Evolutionary conservation across 2,888 invertebrate species (phyloP).

Genomic region (Xestia ashworthii): DNA sequence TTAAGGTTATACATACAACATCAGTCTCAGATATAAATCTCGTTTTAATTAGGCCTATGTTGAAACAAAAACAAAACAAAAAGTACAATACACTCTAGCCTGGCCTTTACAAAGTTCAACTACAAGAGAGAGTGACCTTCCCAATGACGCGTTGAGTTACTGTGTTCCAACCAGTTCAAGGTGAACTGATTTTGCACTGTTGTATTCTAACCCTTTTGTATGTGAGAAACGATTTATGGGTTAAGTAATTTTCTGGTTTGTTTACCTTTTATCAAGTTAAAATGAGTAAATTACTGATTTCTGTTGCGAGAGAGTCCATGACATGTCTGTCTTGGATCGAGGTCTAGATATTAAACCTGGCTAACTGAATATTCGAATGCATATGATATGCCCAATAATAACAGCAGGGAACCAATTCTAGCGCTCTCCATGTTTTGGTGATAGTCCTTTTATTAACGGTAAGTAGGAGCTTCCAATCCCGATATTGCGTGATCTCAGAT

Average conservation of each 20-base stretch:
- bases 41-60: neutral
- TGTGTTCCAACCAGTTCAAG: conserved; percentile 49
- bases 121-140: conserved; percentile 53
- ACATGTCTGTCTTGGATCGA: neutral
- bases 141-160: conserved; percentile 25
- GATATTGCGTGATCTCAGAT: neutral
- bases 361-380: neutral
- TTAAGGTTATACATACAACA: neutral
- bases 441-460: neutral
- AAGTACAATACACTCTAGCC: neutral
- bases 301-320: neutral
- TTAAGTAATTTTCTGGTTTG: neutral
- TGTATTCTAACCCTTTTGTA: conserved; percentile 3
- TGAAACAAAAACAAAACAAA: conserved; percentile 4
- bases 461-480: neutral
- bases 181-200: conserved; percentile 21
- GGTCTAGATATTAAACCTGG: neutral
- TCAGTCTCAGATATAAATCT: neutral
- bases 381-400: neutral
- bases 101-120: conserved; percentile 55
- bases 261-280: neutral
- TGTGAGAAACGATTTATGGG: neutral
- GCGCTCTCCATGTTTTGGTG: neutral
- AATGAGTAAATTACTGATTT: neutral
- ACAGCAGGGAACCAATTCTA: neutral